Evolutionary conservation across 2,797 vertebrate genomes (phyloP).

Genomic region (Hypotaenidia philippensis): DNA sequence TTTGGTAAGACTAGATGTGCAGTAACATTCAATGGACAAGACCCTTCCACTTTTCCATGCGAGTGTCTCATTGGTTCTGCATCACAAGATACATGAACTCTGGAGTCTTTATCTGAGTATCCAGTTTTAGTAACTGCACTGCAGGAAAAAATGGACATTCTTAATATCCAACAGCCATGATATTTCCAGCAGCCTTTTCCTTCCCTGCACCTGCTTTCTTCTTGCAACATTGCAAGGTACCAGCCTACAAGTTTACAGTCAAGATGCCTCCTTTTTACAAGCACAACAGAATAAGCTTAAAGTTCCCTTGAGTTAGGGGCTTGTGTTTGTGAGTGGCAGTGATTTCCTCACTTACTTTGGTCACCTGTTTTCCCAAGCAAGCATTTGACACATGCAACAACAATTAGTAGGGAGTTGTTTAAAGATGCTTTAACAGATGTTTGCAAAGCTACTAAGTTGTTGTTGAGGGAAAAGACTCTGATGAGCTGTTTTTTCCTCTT

Average conservation of each 20-base stretch:
- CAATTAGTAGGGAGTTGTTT: background rate
- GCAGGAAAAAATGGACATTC: background rate
- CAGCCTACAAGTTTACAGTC: background rate
- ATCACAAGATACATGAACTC: rapidly evolving
- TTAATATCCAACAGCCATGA: background rate
- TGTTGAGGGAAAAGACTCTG: background rate
- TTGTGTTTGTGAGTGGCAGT: background rate
- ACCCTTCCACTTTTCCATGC: background rate
- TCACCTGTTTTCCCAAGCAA: background rate
- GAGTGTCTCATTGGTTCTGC: background rate
- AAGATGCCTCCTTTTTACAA: background rate
- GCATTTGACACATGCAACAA: background rate
- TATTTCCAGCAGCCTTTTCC: background rate
- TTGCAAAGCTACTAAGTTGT: background rate
- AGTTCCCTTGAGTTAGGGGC: background rate
- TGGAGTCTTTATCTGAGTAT: background rate
- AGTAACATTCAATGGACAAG: background rate
- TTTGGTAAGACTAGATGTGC: background rate
- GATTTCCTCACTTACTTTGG: background rate
- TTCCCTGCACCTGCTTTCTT: background rate
- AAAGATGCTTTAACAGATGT: background rate
- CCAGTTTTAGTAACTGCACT: background rate
- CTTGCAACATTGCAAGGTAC: background rate
- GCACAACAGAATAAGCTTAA: background rate
- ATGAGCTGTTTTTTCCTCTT: background rate